Evolutionary conservation across 2,113 vertebrate genomes (phyloP).

Genomic region (Cettia cetti): DNA sequence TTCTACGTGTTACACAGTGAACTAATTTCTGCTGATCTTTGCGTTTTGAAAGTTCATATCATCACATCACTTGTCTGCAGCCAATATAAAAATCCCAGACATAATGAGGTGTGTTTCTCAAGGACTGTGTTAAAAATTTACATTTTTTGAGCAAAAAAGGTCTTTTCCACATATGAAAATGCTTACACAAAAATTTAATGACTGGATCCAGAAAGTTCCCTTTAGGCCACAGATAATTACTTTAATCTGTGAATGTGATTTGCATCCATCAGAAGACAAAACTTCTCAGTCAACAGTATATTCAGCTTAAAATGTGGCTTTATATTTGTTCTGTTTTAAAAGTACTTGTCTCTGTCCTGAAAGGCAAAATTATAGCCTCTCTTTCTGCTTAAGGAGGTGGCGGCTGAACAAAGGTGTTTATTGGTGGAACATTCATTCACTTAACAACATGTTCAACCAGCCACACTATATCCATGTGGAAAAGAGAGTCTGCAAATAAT

Average conservation of each 20-base stretch:
- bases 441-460: background rate
- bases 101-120: conserved; percentile 52
- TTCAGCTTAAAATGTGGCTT: background rate
- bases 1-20: conserved; percentile 3
- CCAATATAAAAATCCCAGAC: conserved; percentile 36
- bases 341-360: background rate
- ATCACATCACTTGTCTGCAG: conserved; percentile 9
- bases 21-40: conserved; percentile 42
- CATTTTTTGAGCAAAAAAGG: conserved; percentile 45
- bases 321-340: conserved; percentile 1
- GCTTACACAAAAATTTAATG: conserved; percentile 70
- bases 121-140: conserved; percentile 37
- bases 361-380: background rate
- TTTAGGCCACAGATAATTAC: conserved; percentile 71
- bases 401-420: background rate
- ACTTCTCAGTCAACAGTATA: background rate
- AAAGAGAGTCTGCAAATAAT: conserved; percentile 11
- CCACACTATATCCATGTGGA: background rate
- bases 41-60: conserved; percentile 52
- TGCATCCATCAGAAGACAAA: conserved; percentile 28
- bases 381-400: background rate
- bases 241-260: conserved; percentile 71
- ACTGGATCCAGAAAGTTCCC: conserved; percentile 57
- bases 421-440: background rate
- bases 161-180: conserved; percentile 68